Percentiles rank a stretch among this genome's conserved stretches.
These are phyloP conservation scores for Orthonychiurus folsomi DNA, from an alignment of 2,888 invertebrate species.

Conservation along the genomic window DNA sequence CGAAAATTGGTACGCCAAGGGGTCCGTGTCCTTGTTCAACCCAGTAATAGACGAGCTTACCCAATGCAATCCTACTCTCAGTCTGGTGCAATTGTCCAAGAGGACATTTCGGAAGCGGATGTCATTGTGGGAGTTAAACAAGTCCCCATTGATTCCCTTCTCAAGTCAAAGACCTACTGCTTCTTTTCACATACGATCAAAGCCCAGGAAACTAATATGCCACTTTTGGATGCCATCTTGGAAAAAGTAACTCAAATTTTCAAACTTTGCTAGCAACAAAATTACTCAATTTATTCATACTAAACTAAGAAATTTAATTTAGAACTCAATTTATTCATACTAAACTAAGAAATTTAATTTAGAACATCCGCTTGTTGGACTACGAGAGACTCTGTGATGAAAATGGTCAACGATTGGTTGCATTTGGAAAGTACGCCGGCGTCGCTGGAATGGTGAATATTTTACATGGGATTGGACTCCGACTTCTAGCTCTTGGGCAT, in stretches of 20 bases:
- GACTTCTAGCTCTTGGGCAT: constrained; percentile 89
- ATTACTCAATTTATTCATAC: neutral
- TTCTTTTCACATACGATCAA: constrained; percentile 99
- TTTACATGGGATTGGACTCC: constrained; percentile 87
- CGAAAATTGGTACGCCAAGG: constrained; percentile 75
- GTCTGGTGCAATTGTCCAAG: constrained; percentile 86
- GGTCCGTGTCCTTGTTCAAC: constrained; percentile 92
- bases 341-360: constrained; percentile 39
- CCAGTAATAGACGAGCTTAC: constrained; percentile 93
- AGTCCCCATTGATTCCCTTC: constrained; percentile 79
- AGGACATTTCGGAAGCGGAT: constrained; percentile 91
- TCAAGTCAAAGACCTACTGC: constrained; percentile 95
- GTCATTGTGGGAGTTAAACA: constrained; percentile 98
- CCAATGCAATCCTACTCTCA: constrained; percentile 92
- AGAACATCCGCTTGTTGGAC: constrained; percentile 91
- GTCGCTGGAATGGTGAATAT: constrained; percentile 99
- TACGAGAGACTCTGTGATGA: constrained; percentile 92
- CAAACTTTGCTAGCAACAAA: too few relatives aligned
- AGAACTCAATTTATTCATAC: constrained; percentile 19
- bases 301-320: constrained; percentile 3
- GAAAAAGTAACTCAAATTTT: too few relatives aligned
- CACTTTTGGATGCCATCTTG: constrained; percentile 85
- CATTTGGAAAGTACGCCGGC: constrained; percentile 97
- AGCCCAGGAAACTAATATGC: constrained; percentile 97
- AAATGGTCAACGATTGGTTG: constrained; percentile 78